A percentile compares a stretch with the other conserved stretches of the same genome.
Conservation (phyloP, 2,888 invertebrate genomes). For the Notodonta ziczac region DNA sequence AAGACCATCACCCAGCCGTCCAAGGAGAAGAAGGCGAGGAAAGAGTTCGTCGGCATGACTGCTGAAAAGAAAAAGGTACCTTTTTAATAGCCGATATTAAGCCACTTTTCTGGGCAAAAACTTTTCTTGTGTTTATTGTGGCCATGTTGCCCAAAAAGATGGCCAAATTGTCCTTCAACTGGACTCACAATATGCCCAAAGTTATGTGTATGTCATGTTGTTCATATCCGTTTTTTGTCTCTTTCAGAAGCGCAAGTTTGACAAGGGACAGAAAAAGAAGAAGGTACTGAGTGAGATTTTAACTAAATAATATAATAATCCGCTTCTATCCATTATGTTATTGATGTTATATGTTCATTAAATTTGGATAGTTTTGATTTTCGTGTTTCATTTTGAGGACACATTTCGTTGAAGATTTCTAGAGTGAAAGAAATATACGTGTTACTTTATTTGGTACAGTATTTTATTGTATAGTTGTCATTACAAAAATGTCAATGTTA, state of each 20-base stretch:
- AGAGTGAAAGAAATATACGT: constrained; percentile 6
- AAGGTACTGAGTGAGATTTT: constrained; percentile 83
- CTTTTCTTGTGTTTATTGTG: too few relatives aligned
- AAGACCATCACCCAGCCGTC: constrained; percentile 49
- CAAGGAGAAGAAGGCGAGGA: constrained; percentile 66
- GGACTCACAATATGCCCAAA: too few relatives aligned
- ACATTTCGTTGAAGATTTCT: too few relatives aligned
- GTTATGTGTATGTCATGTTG: too few relatives aligned
- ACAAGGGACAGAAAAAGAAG: constrained; percentile 80
- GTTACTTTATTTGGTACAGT: constrained; percentile 72
- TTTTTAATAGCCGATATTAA: neutral
- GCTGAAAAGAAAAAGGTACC: constrained; percentile 80
- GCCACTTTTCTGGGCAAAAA: too few relatives aligned
- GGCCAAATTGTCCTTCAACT: too few relatives aligned
- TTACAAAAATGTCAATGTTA: constrained; percentile 84
- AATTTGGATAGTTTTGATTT: constrained; percentile 26
- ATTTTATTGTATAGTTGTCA: constrained; percentile 80
- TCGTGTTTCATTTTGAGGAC: neutral
- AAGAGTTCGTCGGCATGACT: constrained; percentile 83
- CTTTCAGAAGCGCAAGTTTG: constrained; percentile 78
- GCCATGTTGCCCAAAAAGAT: too few relatives aligned
- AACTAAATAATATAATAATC: constrained; percentile 52
- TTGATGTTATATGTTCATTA: constrained; percentile 34
- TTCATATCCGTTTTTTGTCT: constrained; percentile 11
- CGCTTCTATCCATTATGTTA: constrained; percentile 35